Percentiles rank a stretch among this genome's conserved stretches.
These are phyloP conservation scores for Tolypeutes matacus DNA, from an alignment of 2,797 vertebrate genomes.

Conservation along the genomic window DNA sequence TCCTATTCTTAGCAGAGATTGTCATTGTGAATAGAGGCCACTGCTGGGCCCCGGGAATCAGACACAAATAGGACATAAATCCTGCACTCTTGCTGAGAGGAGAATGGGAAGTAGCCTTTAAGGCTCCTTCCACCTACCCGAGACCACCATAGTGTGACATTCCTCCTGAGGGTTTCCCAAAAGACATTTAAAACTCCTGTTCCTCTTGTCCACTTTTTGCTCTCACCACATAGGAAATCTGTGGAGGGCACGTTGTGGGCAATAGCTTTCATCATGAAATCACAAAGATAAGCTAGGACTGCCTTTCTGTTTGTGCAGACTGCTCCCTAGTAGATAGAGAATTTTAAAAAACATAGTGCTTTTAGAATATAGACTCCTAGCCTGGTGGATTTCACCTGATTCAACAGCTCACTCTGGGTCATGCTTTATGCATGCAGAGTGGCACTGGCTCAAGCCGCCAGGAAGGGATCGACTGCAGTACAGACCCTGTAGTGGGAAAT, in stretches of 20 bases:
- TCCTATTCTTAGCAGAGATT: neutral
- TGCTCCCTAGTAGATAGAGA: neutral
- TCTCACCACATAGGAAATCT: neutral
- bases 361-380: neutral
- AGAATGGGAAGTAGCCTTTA: neutral
- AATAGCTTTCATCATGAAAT: neutral
- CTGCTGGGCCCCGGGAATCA: too few species aligned
- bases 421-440: neutral
- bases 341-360: neutral
- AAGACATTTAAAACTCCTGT: neutral
- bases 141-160: neutral
- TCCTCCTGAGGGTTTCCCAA: neutral
- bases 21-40: neutral
- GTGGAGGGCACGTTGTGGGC: neutral
- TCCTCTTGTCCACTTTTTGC: neutral
- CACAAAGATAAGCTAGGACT: neutral
- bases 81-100: neutral
- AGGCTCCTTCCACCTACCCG: too few species aligned
- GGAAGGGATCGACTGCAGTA: slow-evolving; percentile 3
- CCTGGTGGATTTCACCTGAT: neutral
- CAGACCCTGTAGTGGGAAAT: neutral
- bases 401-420: neutral
- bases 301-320: neutral
- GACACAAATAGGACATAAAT: neutral
- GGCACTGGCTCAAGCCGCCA: neutral